Evolutionary conservation across 2,113 vertebrate species (phyloP), one percentile per base, ranked within the genome.

Genomic region (Gymnocephalus cernua): DNA sequence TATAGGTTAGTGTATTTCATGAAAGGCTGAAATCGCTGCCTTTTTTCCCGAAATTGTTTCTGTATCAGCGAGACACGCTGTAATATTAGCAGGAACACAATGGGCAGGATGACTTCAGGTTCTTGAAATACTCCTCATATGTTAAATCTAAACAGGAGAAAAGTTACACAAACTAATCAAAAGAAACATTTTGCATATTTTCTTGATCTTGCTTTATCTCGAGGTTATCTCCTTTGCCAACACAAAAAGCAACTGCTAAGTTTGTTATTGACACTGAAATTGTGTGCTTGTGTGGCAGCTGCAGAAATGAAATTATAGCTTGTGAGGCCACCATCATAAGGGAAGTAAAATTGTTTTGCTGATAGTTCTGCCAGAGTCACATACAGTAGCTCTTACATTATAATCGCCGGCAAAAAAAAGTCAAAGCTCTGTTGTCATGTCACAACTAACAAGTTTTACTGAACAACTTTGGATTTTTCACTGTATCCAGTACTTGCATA

Each of bases 91-190:
- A 41, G 25, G 23, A 65, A 54, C 48, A 51, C 32, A 18, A 6
- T 61, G 4, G 1, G 6, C 19, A 35, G 18, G 25, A 51, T 53
- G 32, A 67, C 47, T 53, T 67, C 29, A 45, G 25, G n/a, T 38
- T 76, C 50, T 81, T 74, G 38, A 63, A 78, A 75, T 41, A 69
- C 15, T 23, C 8, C 19, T 54, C 6, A 13, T 44, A 48, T 77
- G 73, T 76, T 80, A 53, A 69, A 77, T 82, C 29, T 58, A 35
- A 74, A 70, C 38, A 47, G 10, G 2, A 70, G 51, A 80, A 53
- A 74, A 74, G 29, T 74, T 45, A 16, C 14, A 45, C 56, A 77
- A 75, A 80, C 35, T 65, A 61, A 74, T 71, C 15, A 72, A 19
- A 61, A 65, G 4, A 47, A 1, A 6, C 2, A 4, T 41, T 66